Base-by-base conservation (phyloP, 2,888 invertebrate species). In the Cosmia pyralina region DNA sequence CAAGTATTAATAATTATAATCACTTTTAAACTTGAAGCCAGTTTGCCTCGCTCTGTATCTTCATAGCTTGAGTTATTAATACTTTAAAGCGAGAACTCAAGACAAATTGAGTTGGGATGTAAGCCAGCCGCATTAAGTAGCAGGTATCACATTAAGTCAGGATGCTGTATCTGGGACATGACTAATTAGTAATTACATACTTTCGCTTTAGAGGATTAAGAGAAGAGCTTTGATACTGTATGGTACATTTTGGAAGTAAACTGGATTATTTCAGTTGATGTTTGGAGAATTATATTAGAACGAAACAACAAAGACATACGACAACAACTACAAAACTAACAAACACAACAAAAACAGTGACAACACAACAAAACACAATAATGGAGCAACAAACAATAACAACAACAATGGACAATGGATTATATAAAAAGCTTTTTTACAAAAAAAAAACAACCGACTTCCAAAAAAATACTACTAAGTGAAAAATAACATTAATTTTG, bases 91-190 rank as follows among this genome's bases (percentile, higher is more conserved):
- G 44, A 11, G 17, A 60, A 64, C 66, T 69, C 70, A 34, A 80
- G 81, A 75, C 78, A 83, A 84, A 77, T 83, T 67, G 72, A 68
- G 84, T 79, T 65, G 67, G 53, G 71, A 76, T 64, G 77, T 83
- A 84, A 79, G 83, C 81, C 75, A 65, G 58, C 57, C 15, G 62
- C 55, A 63, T 58, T 59, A 71, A 57, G 59, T 44, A 81, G 60
- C 28, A 81, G 78, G 75, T 80, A 73, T 50, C 81, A 73, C 62
- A 80, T 81, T 73, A 71, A 74, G 67, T 75, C 73, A 70, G 68
- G 19, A 71, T 73, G 53, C 44, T 75, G 72, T 73, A 69, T 77
- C 72, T 69, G 69, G 41, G 69, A 75, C 83, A 78, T 77, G 81
- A 85, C 71, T 85, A 86, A 85, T 28, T 28, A 28, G 28, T 28